Conservation (phyloP, 2,797 vertebrate species). For the Rhodeus uyekii region DNA sequence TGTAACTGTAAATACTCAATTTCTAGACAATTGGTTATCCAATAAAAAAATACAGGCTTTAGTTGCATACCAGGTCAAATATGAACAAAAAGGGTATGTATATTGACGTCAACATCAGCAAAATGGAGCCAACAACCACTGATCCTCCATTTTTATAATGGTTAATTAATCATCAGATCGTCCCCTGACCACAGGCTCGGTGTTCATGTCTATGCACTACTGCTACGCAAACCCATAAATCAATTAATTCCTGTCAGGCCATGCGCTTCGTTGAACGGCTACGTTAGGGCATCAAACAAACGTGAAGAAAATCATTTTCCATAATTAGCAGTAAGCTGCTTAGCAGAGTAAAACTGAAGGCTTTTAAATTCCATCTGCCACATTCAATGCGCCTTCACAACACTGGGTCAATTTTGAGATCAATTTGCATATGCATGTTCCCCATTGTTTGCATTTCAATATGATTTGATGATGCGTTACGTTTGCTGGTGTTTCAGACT, state of each 20-base stretch:
- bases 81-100: no score
- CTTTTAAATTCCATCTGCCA: conserved; percentile 45
- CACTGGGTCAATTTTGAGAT: conserved; percentile 35
- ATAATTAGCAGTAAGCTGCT: conserved; percentile 70
- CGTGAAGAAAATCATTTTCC: conserved; percentile 69
- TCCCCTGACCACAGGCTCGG: conserved; percentile 61
- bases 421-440: conserved; percentile 36
- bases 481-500: conserved; percentile 43
- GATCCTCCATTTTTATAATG: conserved; percentile 61
- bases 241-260: conserved; percentile 69
- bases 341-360: conserved; percentile 31
- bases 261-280: conserved; percentile 66
- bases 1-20: no score
- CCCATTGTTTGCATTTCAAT: conserved; percentile 51
- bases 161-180: conserved; percentile 58
- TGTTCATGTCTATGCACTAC: conserved; percentile 65
- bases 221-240: conserved; percentile 67
- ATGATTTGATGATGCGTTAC: conserved; percentile 46
- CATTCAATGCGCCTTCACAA: conserved; percentile 37
- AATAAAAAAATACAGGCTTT: not conserved
- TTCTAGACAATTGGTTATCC: not conserved
- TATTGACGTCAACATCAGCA: no score
- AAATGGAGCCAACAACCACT: conserved; percentile 44
- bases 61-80: not conserved
- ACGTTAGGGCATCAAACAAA: conserved; percentile 61